These are phyloP conservation scores for Crax fasciolata DNA, from an alignment of 2,797 vertebrate species.

Conservation along the genomic window DNA sequence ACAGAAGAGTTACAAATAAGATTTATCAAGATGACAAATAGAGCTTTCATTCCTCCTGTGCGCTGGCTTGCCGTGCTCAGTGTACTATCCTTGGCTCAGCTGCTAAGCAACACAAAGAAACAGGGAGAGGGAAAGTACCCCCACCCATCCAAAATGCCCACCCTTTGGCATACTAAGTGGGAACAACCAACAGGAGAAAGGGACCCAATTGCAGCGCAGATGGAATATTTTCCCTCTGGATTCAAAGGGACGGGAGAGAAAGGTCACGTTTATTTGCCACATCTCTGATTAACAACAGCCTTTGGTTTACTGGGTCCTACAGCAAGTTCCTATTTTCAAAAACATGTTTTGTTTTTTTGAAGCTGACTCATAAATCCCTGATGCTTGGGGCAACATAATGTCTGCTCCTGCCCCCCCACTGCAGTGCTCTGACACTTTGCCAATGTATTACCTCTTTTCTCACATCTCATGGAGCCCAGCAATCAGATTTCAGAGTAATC, in stretches of 20 bases:
- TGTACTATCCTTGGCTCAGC: constrained; percentile 42
- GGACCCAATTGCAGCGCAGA: background rate
- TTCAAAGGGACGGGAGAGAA: background rate
- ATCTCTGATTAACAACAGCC: background rate
- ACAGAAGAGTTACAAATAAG: constrained; percentile 53
- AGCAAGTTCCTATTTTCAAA: constrained; percentile 23
- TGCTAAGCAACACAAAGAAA: constrained; percentile 61
- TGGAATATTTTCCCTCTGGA: background rate
- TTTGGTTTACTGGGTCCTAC: background rate
- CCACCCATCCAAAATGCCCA: background rate
- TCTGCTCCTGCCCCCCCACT: constrained; percentile 14
- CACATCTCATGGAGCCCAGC: background rate
- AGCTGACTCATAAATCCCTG: constrained; percentile 40
- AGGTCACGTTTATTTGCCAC: background rate
- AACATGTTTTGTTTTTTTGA: background rate
- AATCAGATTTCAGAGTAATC: background rate
- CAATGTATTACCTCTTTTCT: background rate
- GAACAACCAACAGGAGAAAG: background rate
- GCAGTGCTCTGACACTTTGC: constrained; percentile 10
- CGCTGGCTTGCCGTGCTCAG: background rate
- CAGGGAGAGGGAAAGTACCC: background rate
- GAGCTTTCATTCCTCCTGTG: constrained; percentile 18
- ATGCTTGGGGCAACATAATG: constrained; percentile 11
- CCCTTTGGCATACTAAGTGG: background rate
- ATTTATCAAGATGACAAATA: constrained; percentile 67